Evolutionary conservation across 1,140 invertebrate genomes (phyloP).

Genomic region (Bombus waltoni): DNA sequence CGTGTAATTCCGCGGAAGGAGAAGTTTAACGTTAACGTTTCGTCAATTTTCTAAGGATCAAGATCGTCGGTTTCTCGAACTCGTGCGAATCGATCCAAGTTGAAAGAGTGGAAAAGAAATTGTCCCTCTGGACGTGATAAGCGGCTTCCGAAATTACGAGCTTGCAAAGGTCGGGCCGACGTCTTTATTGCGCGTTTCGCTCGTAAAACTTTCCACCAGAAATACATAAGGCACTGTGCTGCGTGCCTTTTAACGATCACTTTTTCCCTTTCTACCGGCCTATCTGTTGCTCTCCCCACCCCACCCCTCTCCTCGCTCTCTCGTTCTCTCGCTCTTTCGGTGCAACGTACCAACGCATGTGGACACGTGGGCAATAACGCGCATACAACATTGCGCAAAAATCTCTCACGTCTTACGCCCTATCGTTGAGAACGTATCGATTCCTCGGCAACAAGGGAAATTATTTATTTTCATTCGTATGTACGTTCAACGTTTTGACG

Average conservation of each 20-base stretch:
- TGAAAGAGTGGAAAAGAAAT: neutral
- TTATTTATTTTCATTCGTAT: neutral
- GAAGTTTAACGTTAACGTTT: no score
- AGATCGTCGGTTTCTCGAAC: neutral
- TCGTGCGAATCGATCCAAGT: neutral
- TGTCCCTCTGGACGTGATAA: neutral
- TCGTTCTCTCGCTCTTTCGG: neutral
- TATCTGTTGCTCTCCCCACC: neutral
- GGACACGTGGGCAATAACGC: neutral
- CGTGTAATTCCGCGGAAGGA: no score
- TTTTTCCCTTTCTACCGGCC: neutral
- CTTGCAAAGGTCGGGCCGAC: slow-evolving; percentile 24
- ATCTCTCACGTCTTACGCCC: neutral
- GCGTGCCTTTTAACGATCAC: slow-evolving; percentile 39
- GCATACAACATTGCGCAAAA: neutral
- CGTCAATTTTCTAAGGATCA: neutral
- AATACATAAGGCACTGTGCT: slow-evolving; percentile 14
- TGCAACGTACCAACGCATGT: neutral
- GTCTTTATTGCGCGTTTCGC: slow-evolving; percentile 48
- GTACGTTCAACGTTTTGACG: no score
- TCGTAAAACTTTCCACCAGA: slow-evolving; percentile 55
- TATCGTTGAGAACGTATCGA: neutral
- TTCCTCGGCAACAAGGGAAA: neutral
- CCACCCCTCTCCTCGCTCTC: neutral
- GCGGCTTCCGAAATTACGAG: slow-evolving; percentile 40